phyloP scores from a whole-genome alignment of 2,797 vertebrate species.

The Scyliorhinus canicula region DNA sequence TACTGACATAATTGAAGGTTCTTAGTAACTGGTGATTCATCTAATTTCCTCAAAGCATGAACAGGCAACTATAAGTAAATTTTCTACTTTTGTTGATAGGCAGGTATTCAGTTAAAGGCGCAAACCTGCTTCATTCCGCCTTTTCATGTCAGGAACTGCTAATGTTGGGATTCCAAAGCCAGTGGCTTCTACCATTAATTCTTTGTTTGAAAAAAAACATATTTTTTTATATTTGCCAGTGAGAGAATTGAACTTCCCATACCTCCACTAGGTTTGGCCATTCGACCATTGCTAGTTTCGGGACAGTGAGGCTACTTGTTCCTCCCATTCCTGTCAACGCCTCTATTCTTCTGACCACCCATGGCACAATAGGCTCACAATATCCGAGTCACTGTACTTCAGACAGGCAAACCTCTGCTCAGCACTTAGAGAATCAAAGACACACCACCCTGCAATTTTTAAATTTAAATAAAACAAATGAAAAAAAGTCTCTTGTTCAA shows the following conservation, averaged over 20 bases:
- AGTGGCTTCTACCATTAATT: background rate
- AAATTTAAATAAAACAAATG: background rate
- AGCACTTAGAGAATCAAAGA: background rate
- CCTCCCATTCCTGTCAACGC: background rate
- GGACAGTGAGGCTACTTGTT: background rate
- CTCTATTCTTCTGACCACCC: background rate
- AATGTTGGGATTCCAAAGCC: background rate
- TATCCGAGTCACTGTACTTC: background rate
- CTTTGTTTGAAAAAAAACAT: background rate
- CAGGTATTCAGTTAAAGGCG: conserved; percentile 4
- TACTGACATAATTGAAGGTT: background rate
- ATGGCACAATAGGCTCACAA: background rate
- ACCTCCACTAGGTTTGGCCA: background rate
- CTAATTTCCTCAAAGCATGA: background rate
- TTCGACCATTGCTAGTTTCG: background rate
- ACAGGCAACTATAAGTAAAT: background rate
- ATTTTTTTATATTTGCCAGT: background rate
- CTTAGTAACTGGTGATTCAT: background rate
- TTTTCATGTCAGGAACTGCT: background rate
- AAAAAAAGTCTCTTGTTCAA: background rate
- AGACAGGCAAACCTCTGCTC: background rate
- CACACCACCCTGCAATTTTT: background rate
- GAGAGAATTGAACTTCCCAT: background rate
- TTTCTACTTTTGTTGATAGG: background rate
- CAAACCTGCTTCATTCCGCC: background rate